Conservation (phyloP, 1,140 invertebrate genomes). For the Drosophila dunni region DNA sequence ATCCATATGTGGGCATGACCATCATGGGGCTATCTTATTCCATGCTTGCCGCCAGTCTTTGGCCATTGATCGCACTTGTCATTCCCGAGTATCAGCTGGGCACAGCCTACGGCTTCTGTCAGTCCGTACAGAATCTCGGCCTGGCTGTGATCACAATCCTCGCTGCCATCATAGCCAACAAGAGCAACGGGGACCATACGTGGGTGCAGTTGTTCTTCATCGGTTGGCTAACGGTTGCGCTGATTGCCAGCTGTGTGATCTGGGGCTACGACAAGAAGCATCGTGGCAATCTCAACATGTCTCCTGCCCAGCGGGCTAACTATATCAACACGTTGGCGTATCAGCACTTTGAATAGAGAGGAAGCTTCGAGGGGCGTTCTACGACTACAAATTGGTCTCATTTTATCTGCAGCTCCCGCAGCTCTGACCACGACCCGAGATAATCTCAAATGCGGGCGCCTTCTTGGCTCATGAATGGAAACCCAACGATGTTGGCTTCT, state of each 20-base stretch:
- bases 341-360: conserved; percentile 69
- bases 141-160: conserved; percentile 94
- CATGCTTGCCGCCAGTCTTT: conserved; percentile 96
- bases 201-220: conserved; percentile 98
- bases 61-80: conserved; percentile 97
- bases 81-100: conserved; percentile 97
- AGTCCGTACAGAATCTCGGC: conserved; percentile 97
- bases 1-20: conserved; percentile 95
- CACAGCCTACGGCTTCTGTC: conserved; percentile 98
- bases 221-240: conserved; percentile 91
- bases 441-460: conserved; percentile 20
- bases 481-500: too few species aligned
- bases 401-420: conserved; percentile 1
- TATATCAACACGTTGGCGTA: conserved; percentile 60
- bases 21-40: conserved; percentile 96
- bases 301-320: conserved; percentile 85
- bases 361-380: too few species aligned
- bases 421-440: not conserved
- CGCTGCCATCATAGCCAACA: conserved; percentile 95
- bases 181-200: conserved; percentile 90
- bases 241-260: conserved; percentile 90
- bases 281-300: conserved; percentile 92
- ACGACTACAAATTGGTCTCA: not conserved
- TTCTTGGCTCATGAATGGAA: not conserved
- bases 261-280: conserved; percentile 90